A percentile compares a stretch with the other conserved stretches of the same genome.
phyloP scores from a whole-genome alignment of 37 sponge, comb jelly and placozoan species.

The Ianthella basta region DNA sequence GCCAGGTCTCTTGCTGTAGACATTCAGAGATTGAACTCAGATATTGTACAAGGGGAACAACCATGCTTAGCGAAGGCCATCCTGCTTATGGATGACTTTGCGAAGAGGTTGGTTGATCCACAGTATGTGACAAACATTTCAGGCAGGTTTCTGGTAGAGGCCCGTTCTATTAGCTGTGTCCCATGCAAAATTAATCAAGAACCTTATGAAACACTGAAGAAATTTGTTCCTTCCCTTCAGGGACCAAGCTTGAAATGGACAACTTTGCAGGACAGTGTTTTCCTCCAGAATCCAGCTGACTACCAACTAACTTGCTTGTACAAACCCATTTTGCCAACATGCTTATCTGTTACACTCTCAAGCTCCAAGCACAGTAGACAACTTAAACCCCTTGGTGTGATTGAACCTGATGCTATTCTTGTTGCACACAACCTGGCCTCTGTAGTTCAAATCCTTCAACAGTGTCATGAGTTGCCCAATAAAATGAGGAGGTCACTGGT shows the following conservation, averaged over 20 bases:
- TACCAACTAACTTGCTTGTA: background rate
- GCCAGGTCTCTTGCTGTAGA: background rate
- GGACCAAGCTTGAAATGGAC: background rate
- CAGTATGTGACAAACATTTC: background rate
- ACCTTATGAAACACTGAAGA: background rate
- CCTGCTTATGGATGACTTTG: background rate
- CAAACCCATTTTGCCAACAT: background rate
- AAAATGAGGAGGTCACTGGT: background rate
- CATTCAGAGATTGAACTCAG: background rate
- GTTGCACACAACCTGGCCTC: background rate
- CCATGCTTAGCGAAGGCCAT: background rate
- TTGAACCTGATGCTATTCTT: background rate
- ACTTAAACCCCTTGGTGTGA: background rate
- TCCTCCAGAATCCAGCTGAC: background rate
- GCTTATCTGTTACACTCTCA: no score
- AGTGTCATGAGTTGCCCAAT: background rate
- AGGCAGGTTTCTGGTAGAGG: background rate
- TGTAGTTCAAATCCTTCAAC: background rate
- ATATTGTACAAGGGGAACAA: background rate
- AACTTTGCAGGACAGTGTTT: background rate
- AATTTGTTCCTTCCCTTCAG: background rate
- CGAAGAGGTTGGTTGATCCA: background rate
- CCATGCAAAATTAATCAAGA: background rate
- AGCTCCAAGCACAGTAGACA: no score
- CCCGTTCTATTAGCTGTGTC: background rate